Percentiles rank a stretch among this genome's conserved stretches.
Evolutionary conservation across 2,888 invertebrate genomes (phyloP).

Genomic region (Drosophila prostipennis): DNA sequence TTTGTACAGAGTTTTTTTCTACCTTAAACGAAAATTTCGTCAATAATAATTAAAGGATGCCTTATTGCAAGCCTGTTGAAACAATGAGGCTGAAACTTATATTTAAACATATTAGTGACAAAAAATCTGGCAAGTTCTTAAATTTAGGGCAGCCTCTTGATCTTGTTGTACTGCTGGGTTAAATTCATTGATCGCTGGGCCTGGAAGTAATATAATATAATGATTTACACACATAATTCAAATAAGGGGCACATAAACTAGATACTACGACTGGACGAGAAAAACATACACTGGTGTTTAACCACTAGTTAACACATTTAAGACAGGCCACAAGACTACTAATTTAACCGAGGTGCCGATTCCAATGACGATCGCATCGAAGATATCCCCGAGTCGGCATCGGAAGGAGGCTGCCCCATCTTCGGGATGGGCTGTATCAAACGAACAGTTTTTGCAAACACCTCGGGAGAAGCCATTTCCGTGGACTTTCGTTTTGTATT

Average conservation of each 20-base stretch:
- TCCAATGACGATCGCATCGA: constrained; percentile 57
- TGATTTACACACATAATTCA: constrained; percentile 24
- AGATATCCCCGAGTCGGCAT: constrained; percentile 64
- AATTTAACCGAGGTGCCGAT: constrained; percentile 11
- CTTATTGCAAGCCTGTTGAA: neutral
- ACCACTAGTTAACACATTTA: constrained; percentile 1
- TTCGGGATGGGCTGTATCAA: constrained; percentile 62
- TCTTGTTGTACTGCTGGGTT: constrained; percentile 50
- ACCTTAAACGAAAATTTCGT: neutral
- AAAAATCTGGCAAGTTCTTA: constrained; percentile 19
- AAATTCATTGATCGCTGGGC: constrained; percentile 30
- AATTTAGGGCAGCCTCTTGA: constrained; percentile 50
- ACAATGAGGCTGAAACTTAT: neutral
- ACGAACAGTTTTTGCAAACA: constrained; percentile 51
- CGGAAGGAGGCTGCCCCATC: constrained; percentile 40
- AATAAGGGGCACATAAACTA: constrained; percentile 7
- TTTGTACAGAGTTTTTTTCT: constrained; percentile 33
- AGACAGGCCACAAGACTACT: constrained; percentile 21
- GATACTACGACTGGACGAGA: constrained; percentile 19
- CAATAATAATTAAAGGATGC: neutral
- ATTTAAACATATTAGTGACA: constrained; percentile 29
- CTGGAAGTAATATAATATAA: constrained; percentile 38
- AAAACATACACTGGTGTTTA: constrained; percentile 1
- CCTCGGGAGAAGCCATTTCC: constrained; percentile 17
- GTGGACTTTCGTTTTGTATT: constrained; percentile 15